These are phyloP conservation scores for Tetrax tetrax DNA, from an alignment of 2,113 vertebrate genomes.

Conservation along the genomic window DNA sequence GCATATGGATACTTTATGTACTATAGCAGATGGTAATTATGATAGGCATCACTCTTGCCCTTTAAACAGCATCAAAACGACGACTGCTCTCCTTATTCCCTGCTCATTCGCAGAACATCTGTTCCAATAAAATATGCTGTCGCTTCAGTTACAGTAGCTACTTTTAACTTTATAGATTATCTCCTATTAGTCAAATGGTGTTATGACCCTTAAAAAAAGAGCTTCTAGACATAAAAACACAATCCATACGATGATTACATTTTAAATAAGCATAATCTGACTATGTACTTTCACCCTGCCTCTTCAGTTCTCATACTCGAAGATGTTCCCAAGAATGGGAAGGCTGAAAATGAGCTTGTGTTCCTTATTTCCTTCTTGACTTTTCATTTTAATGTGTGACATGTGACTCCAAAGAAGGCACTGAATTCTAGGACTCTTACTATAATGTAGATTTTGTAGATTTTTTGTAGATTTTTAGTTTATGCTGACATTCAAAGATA, in stretches of 20 bases:
- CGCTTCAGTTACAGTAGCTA: background rate
- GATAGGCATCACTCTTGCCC: slow-evolving; percentile 39
- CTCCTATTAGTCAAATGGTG: slow-evolving; percentile 5
- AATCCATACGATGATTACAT: background rate
- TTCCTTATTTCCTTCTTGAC: background rate
- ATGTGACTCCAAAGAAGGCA: background rate
- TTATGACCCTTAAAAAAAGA: slow-evolving; percentile 15
- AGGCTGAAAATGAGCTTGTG: background rate
- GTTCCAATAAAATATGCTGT: slow-evolving; percentile 35
- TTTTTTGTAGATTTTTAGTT: too few relatives aligned
- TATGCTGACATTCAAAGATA: background rate
- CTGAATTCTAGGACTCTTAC: background rate
- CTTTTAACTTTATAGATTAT: background rate
- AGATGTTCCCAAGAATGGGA: background rate
- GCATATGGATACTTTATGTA: slow-evolving; percentile 17
- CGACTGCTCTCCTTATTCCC: background rate
- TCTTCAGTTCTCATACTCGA: background rate
- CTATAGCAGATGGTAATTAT: slow-evolving; percentile 50
- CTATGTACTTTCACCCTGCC: background rate
- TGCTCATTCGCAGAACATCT: slow-evolving; percentile 32
- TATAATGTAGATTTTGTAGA: background rate
- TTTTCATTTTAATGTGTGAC: background rate
- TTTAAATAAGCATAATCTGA: background rate
- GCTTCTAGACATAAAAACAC: background rate
- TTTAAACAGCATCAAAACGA: slow-evolving; percentile 36